Evolutionary conservation across 2,888 invertebrate species (phyloP).

Genomic region (Tromatobia lineatoria): DNA sequence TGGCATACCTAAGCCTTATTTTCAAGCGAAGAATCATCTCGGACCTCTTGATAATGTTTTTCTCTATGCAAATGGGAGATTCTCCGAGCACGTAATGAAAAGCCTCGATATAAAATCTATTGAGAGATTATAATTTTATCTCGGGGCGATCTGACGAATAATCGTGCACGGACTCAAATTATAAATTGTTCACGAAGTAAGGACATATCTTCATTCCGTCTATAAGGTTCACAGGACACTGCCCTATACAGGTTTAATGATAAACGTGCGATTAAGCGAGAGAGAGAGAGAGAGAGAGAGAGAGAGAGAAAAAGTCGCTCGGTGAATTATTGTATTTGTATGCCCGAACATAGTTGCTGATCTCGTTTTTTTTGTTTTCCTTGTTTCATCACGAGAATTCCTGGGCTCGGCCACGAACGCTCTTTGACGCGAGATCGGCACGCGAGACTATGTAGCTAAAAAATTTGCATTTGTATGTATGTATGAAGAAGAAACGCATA

Average conservation of each 20-base stretch:
- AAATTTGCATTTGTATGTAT: conserved; percentile 64
- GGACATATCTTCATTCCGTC: conserved; percentile 69
- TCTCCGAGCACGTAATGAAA: too few species aligned
- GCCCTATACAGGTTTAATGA: conserved; percentile 66
- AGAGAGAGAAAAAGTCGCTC: conserved; percentile 16
- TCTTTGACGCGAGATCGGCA: conserved; percentile 28
- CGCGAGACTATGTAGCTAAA: conserved; percentile 16
- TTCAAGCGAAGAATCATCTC: too few species aligned
- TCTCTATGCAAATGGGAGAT: too few species aligned
- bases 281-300: neutral
- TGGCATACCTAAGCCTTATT: too few species aligned
- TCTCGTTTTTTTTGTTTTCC: conserved; percentile 33
- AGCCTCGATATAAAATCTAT: too few species aligned
- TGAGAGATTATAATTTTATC: too few species aligned
- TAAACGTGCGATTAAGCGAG: conserved; percentile 57
- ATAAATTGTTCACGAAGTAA: conserved; percentile 38
- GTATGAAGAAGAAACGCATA: conserved; percentile 48
- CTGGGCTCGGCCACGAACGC: conserved; percentile 19
- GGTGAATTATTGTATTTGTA: conserved; percentile 58
- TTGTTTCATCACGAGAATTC: conserved; percentile 1
- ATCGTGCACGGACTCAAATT: conserved; percentile 23
- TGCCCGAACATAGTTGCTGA: conserved; percentile 53
- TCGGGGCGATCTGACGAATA: conserved; percentile 3
- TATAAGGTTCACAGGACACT: conserved; percentile 66
- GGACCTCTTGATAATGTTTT: too few species aligned